Evolutionary conservation across 2,113 vertebrate species (phyloP), one percentile per base, ranked within the genome.

Genomic region (Campylorhamphus procurvoides): DNA sequence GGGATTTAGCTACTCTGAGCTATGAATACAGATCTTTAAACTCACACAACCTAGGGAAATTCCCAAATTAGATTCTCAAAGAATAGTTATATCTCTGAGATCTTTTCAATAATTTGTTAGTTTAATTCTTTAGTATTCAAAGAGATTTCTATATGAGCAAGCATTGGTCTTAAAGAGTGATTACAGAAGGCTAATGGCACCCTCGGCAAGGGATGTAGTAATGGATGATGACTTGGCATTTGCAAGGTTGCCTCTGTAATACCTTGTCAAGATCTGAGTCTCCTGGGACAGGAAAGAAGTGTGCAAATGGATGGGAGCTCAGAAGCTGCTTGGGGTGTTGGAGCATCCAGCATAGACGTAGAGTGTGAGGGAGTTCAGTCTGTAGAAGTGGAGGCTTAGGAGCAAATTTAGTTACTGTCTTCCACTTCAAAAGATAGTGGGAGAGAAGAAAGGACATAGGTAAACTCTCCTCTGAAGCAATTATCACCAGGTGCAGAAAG

Each of bases 301-400:
- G 27, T 62, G 85, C 63, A 52, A 63, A 44, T 7, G 58, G 53
- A 13, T 55, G 56, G 39, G 25, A 50, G 9, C 46, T 80, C 71
- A 82, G 49, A 15, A 73, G 46, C 9, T 84, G 60, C 56, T 55
- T 0, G 0, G 15, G 8, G 7, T 5, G 0, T 23, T 59, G 69
- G 23, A 75, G 6, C 29, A 84, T 31, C 49, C 56, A 59, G 5
- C 0, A 1, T 0, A 46, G 42, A 89, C 50, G 14, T 52, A 71
- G 44, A 71, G 42, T 5, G 42, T 47, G 64, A 42, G 37, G 29
- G 37, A 77, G 18, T 24, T 77, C 39, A 67, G 20, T 37, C 19
- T 78, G 35, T 19, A 58, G 46, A 76, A 90, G 8, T 4, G 1
- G n/a, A 76, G 33, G 4, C 4, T 84, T 58, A 50, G 31, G 14